These are phyloP conservation scores for Astur gentilis DNA, from an alignment of 2,113 vertebrate species.

Conservation along the genomic window DNA sequence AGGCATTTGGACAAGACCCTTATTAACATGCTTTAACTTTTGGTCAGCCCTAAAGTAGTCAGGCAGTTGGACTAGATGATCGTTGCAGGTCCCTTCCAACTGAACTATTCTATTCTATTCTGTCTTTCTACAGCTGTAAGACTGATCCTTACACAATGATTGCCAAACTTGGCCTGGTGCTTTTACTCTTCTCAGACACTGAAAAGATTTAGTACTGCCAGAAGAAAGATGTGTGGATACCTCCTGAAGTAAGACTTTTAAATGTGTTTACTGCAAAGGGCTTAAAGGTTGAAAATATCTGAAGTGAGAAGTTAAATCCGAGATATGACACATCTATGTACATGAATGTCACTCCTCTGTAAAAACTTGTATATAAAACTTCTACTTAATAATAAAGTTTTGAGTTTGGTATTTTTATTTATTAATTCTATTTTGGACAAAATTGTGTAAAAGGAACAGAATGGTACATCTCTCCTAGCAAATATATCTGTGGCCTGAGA, in stretches of 20 bases:
- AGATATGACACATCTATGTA: neutral
- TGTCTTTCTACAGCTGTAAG: neutral
- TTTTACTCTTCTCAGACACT: neutral
- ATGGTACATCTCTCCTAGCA: neutral
- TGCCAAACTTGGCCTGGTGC: neutral
- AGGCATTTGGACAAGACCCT: neutral
- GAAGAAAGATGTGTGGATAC: neutral
- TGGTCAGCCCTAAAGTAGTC: neutral
- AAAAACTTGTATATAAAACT: neutral
- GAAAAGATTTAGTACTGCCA: neutral
- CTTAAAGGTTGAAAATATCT: neutral
- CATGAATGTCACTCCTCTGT: neutral
- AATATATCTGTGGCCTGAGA: neutral
- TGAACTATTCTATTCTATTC: neutral
- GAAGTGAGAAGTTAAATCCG: neutral
- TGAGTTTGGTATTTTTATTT: neutral
- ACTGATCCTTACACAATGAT: neutral
- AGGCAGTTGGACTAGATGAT: neutral
- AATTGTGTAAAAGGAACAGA: neutral
- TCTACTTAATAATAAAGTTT: neutral
- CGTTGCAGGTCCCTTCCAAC: neutral
- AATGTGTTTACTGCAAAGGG: neutral
- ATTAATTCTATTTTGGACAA: neutral
- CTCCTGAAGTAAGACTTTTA: neutral
- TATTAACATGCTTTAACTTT: neutral